These are phyloP conservation scores for Apantesis nais DNA, from an alignment of 2,888 invertebrate species.

Conservation along the genomic window DNA sequence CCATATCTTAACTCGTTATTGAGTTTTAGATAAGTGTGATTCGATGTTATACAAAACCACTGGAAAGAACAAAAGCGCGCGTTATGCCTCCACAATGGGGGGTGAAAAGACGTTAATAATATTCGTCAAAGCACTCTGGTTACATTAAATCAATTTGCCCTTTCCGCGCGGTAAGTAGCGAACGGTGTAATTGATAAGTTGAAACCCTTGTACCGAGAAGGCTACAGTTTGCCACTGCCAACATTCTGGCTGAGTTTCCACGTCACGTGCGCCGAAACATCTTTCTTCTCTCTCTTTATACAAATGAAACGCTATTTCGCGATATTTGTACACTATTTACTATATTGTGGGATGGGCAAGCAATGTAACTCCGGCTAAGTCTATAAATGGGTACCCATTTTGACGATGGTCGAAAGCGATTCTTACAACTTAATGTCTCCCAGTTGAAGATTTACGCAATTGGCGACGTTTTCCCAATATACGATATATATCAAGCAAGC, in stretches of 20 bases:
- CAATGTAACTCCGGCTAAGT: not conserved
- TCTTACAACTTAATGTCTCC: not conserved
- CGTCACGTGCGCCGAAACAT: conserved; percentile 53
- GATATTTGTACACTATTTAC: conserved; percentile 7
- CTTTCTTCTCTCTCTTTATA: conserved; percentile 53
- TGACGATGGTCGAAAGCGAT: not conserved
- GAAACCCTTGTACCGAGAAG: conserved; percentile 84
- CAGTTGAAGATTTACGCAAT: not conserved
- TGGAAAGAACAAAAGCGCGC: conserved; percentile 82
- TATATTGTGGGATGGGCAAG: not conserved
- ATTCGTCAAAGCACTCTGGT: conserved; percentile 86
- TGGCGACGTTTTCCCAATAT: not conserved
- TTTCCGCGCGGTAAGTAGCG: conserved; percentile 86
- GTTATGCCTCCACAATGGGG: conserved; percentile 74
- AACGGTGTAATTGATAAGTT: conserved; percentile 86
- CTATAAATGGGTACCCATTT: not conserved
- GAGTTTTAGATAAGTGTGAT: conserved; percentile 75
- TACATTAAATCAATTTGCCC: conserved; percentile 86
- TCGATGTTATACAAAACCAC: conserved; percentile 79
- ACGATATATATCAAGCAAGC: not conserved
- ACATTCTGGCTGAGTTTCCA: conserved; percentile 59
- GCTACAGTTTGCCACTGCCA: conserved; percentile 80
- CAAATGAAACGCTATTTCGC: conserved; percentile 45
- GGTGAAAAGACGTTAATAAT: conserved; percentile 86
- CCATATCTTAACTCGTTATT: conserved; percentile 48